phyloP scores from a whole-genome alignment of 2,888 invertebrate genomes.

The Autographa gamma region DNA sequence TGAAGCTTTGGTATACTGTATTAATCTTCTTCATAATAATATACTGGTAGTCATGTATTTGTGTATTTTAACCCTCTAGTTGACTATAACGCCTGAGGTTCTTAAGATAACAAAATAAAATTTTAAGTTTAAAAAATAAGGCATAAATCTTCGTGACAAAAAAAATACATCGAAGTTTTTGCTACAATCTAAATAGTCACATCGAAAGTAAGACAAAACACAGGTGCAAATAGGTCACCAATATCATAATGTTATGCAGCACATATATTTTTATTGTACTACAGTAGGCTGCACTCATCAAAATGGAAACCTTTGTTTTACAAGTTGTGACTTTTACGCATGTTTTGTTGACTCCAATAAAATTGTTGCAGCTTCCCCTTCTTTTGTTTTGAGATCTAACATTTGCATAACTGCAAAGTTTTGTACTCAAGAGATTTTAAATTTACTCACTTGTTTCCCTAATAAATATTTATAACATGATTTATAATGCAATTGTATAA shows the following conservation, averaged over 20 bases:
- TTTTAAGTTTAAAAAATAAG: too few relatives aligned
- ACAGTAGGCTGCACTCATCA: constrained; percentile 40
- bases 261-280: constrained; percentile 44
- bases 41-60: neutral
- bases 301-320: constrained; percentile 55
- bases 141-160: too few relatives aligned
- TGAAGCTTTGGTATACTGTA: constrained; percentile 19
- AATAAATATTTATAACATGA: neutral
- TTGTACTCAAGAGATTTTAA: constrained; percentile 26
- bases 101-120: too few relatives aligned
- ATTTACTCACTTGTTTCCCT: neutral
- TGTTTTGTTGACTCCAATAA: constrained; percentile 46
- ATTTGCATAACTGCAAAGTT: constrained; percentile 31
- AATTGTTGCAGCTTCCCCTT: constrained; percentile 44
- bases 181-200: neutral
- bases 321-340: constrained; percentile 49
- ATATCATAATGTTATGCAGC: constrained; percentile 46
- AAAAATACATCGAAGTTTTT: neutral
- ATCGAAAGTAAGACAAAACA: neutral
- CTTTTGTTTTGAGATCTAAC: constrained; percentile 33
- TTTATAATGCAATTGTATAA: constrained; percentile 16
- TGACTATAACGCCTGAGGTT: too few relatives aligned
- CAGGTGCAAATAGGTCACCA: constrained; percentile 54
- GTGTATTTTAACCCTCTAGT: too few relatives aligned
- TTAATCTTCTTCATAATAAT: constrained; percentile 31